These are phyloP conservation scores for Eonycteris spelaea DNA, from an alignment of 2,113 vertebrate species.

Conservation along the genomic window DNA sequence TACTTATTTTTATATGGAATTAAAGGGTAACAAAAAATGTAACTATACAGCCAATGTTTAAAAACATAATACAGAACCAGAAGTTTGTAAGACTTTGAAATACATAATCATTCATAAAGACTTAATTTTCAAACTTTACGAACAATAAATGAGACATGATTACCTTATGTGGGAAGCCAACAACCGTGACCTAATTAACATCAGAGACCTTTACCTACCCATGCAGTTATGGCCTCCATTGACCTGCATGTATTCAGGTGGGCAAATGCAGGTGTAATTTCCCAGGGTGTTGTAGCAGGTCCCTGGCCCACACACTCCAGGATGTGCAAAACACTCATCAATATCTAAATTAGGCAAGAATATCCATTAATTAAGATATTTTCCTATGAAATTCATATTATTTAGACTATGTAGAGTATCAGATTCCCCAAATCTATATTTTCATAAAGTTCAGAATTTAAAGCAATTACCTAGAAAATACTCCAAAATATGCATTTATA, in stretches of 20 bases:
- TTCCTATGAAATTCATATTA: not conserved
- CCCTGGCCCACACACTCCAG: conserved; percentile 87
- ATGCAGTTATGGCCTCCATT: conserved; percentile 89
- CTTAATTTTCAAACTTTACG: not conserved
- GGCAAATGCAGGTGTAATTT: conserved; percentile 91
- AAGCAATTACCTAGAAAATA: not conserved
- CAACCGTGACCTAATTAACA: not conserved
- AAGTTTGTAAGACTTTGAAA: not conserved
- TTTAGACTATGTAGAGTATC: not conserved
- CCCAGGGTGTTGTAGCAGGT: conserved; percentile 92
- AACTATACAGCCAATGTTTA: not conserved
- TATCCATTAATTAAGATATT: not conserved
- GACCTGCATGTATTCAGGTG: conserved; percentile 89
- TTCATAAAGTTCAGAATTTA: not conserved
- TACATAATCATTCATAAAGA: not conserved
- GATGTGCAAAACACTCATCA: conserved; percentile 86
- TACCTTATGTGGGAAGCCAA: rapidly evolving
- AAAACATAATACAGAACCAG: not conserved
- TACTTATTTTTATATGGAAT: not conserved
- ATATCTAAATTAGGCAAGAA: conserved; percentile 78
- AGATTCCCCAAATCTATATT: not conserved
- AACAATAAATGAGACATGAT: not conserved
- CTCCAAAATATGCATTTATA: not conserved
- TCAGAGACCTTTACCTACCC: conserved; percentile 79
- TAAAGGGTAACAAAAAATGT: not conserved